phyloP scores from a whole-genome alignment of 2,797 vertebrate species.

The Gastrophryne carolinensis region DNA sequence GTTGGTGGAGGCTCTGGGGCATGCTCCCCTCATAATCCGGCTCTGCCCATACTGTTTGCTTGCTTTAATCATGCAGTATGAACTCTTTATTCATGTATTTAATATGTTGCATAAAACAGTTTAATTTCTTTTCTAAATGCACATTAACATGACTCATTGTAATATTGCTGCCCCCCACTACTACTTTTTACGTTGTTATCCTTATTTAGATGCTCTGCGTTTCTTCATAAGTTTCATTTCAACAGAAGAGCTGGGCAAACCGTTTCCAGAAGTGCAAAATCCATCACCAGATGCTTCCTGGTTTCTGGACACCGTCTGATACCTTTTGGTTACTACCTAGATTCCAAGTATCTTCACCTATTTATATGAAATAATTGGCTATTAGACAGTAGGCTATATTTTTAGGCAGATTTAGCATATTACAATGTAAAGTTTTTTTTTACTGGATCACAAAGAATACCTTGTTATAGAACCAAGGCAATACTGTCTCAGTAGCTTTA shows the following conservation, averaged over 20 bases:
- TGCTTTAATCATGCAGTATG: too few species aligned
- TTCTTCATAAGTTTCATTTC: neutral
- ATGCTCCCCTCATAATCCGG: too few species aligned
- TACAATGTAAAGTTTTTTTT: neutral
- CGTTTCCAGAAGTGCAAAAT: neutral
- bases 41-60: too few species aligned
- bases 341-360: neutral
- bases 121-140: too few species aligned
- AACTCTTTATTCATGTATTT: too few species aligned
- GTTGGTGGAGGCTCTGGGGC: too few species aligned
- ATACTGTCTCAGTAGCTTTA: neutral
- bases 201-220: neutral
- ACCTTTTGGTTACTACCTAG: constrained; percentile 4
- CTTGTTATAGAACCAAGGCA: neutral
- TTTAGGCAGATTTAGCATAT: neutral
- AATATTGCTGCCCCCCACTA: neutral
- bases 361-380: neutral
- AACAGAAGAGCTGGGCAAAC: neutral
- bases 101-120: too few species aligned
- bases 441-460: neutral
- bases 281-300: neutral
- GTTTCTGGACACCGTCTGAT: neutral
- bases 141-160: neutral
- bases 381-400: neutral
- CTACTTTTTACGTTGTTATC: neutral